Percentiles rank a stretch among this genome's conserved stretches.
Evolutionary conservation across 2,113 vertebrate species (phyloP).

Genomic region (Serilophus lunatus): DNA sequence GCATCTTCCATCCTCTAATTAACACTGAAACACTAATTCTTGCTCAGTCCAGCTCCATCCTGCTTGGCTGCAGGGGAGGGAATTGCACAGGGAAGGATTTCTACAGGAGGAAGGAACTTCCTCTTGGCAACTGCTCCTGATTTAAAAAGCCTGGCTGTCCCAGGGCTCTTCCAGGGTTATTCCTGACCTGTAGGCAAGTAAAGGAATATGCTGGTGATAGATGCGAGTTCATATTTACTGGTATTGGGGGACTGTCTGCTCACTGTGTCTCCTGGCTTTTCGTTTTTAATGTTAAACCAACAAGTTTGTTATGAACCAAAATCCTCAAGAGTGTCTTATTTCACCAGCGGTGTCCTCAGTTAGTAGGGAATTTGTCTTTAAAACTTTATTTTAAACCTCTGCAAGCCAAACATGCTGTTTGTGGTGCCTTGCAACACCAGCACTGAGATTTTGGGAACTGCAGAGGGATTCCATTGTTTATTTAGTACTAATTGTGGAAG

Average conservation of each 20-base stretch:
- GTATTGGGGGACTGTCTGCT: not conserved
- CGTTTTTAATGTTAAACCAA: constrained; percentile 5
- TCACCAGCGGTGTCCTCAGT: not conserved
- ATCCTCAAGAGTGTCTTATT: not conserved
- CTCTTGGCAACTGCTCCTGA: not conserved
- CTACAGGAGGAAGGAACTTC: not conserved
- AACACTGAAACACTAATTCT: not conserved
- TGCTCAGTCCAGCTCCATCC: not conserved
- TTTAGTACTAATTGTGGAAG: not conserved
- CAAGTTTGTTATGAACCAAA: not conserved
- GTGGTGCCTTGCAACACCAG: not conserved
- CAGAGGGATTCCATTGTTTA: not conserved
- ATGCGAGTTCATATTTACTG: constrained; percentile 16
- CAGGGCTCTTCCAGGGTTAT: not conserved
- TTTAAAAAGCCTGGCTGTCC: not conserved
- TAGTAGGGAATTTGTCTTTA: not conserved
- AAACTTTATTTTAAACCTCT: not conserved
- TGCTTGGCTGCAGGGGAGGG: too few relatives aligned
- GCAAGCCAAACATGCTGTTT: not conserved
- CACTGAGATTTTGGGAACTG: not conserved
- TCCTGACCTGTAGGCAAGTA: not conserved
- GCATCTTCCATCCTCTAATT: not conserved
- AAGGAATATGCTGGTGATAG: not conserved
- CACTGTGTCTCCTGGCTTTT: not conserved
- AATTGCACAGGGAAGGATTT: not conserved